Base-by-base conservation (phyloP, 2,888 invertebrate species). In the Caenorhabditis plicata region DNA sequence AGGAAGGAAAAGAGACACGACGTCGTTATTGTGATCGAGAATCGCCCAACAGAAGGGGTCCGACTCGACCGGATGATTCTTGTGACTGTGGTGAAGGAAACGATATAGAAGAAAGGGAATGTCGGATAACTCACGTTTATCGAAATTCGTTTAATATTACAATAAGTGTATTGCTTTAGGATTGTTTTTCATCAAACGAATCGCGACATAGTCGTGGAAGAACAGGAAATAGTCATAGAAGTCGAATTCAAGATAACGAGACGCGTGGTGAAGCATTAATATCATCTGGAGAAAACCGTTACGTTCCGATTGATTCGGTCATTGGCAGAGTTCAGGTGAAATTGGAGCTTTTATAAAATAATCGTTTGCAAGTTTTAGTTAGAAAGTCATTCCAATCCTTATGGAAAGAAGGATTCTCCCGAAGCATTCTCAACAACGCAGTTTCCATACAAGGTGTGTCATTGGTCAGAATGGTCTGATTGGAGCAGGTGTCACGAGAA, bases 381-480 rank as follows among this genome's bases (percentile, higher is more conserved):
- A 3, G 41, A 33, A 4, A 31, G 47, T 15, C 31, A 54, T 29
- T 51, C 46, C 22, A 20, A 50, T 2, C 43, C 49, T 8, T 61
- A 52, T n/a, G 51, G 35, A 29, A 62, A 63, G 22, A 68, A 64
- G 39, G 68, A 68, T 27, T 57, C 64, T 4, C 33, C 56, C 3
- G 49, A 55, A 35, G 60, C 58, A 5, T 64, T 68, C 38, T 54
- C 43, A 29, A 68, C 68, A 0, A 68, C 68, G 1, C 56, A 53
- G 15, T 62, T 62, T n/a, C 68, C 68, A 2, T 68, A 63, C 26
- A 62, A 58, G 32, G 68, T 64, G 8, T n/a, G 69, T 31, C 72
- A 65, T 19, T 72, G 70, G 70, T 70, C 68, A 7, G 47, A 50
- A 38, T 70, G 70, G 72, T 68, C 68, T 15, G 58, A 63, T 19